Evolutionary conservation across 2,797 vertebrate species (phyloP), one percentile per base, ranked within the genome.

Genomic region (Sebastolobus alascanus): DNA sequence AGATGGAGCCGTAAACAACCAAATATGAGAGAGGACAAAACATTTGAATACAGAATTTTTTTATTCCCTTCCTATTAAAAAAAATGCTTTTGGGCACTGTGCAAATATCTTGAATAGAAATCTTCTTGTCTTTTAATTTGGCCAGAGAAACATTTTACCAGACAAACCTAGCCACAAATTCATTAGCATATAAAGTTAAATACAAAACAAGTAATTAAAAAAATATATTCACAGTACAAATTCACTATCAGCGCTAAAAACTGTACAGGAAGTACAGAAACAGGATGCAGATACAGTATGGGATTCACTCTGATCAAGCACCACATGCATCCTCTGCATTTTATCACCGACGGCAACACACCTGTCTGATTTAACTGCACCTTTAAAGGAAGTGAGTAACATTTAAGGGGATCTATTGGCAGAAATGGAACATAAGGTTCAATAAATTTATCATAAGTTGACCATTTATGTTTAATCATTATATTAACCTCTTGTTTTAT

Each of bases 1-100:
- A 90, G 89, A 89, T 89, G 87, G 65, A 43, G 14, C 25, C 50
- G 72, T 65, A 68, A 86, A 63, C 75, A 87, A 67, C 50, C 29
- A 81, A 79, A 82, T 73, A 50, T 8, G 4, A 71, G 52, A 80
- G 8, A 60, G n/a, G 7, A 46, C 8, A 66, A 71, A 14, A 35
- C 31, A 52, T 20, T 54, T 75, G 11, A 25, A 31, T n/a, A 3
- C 22, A 25, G 11, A 16, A 50, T n/a, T 2, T 60, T 12, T 64
- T 10, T 29, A 37, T 38, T 25, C 16, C 43, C 33, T 12, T 18
- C 8, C 18, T 22, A 38, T 11, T n/a, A 11, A 5, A 25, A 27
- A 38, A 38, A 52, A 66, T 46, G 27, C 7, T 55, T 61, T 29
- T 71, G 13, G 20, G 64, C 46, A 75, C 18, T 5, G 54, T 79